Base-by-base conservation (phyloP, 2,797 vertebrate species). In the Pampus argenteus region DNA sequence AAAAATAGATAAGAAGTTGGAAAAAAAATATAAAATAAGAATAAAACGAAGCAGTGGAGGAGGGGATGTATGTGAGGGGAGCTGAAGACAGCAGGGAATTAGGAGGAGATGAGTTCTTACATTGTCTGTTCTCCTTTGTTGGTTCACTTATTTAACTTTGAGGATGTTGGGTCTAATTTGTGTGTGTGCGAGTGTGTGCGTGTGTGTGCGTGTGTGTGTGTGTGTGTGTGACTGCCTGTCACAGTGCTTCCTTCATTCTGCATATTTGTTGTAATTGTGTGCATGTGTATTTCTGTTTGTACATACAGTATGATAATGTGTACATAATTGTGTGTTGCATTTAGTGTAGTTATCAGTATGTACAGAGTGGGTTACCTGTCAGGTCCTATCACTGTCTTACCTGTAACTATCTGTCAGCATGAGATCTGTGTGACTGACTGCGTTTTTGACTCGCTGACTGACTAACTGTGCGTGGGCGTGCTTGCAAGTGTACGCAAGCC, bases 321-420 rank as follows among this genome's bases (percentile, higher is more conserved):
- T 13, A 20, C 20, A 9, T 10, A 18, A n/a, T n/a, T n/a, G n/a
- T n/a, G 22, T 69, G 64, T 63, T 62, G 49, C 38, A 52, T 48
- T 29, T 51, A 40, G 36, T 38, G 54, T 14, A 29, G 31, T 71
- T 48, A 50, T 83, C 62, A 65, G 57, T 72, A 20, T 50, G 9
- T 70, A 63, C 55, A 51, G 57, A 52, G 64, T 60, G 64, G 31
- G 64, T 14, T 74, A 55, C 56, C 70, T 86, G 80, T 85, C 79
- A 88, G 68, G 20, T 84, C 58, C 71, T 14, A 78, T 88, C 74
- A 76, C 23, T 73, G 55, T 74, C 60, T 69, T 72, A 87, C 83
- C 87, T 86, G 76, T 76, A 85, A 87, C 76, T 74, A 58, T 79
- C 84, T 87, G 81, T 84, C 82, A 85, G 76, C 50, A 45, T 62